Conservation (phyloP, 2,888 invertebrate species). For the Lasius fuliginosus region DNA sequence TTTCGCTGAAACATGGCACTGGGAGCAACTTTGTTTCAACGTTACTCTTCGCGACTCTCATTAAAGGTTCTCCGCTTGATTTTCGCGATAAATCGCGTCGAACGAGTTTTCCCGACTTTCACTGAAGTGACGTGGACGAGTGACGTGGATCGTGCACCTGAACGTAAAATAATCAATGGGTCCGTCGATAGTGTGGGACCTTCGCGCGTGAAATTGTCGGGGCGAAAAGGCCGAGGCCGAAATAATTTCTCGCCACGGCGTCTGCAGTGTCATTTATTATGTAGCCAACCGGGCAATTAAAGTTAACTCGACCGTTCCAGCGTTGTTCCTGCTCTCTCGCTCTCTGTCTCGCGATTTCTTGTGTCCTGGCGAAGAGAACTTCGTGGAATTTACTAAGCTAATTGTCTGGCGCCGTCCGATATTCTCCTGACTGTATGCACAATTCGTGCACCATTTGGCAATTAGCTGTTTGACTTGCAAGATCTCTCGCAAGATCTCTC, state of each 20-base stretch:
- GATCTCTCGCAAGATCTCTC: slow-evolving; percentile 48
- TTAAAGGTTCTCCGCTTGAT: slow-evolving; percentile 51
- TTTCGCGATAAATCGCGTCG: slow-evolving; percentile 59
- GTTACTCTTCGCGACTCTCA: slow-evolving; percentile 21
- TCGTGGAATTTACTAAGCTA: slow-evolving; percentile 82
- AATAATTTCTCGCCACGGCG: slow-evolving; percentile 74
- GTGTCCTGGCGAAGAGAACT: slow-evolving; percentile 68
- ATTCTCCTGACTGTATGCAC: slow-evolving; percentile 53
- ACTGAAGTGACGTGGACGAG: slow-evolving; percentile 48
- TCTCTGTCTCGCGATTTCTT: slow-evolving; percentile 18
- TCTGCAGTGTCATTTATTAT: slow-evolving; percentile 81
- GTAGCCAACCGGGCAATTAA: slow-evolving; percentile 81
- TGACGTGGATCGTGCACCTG: slow-evolving; percentile 62
- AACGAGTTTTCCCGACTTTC: slow-evolving; percentile 23
- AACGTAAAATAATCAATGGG: slow-evolving; percentile 60
- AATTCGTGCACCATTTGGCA: slow-evolving; percentile 66
- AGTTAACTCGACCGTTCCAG: slow-evolving; percentile 78
- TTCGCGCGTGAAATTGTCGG: slow-evolving; percentile 38
- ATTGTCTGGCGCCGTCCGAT: slow-evolving; percentile 82
- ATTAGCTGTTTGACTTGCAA: slow-evolving; percentile 65
- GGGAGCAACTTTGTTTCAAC: slow-evolving; percentile 2
- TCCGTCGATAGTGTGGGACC: slow-evolving; percentile 51
- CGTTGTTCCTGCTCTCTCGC: slow-evolving; percentile 59
- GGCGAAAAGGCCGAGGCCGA: slow-evolving; percentile 54
- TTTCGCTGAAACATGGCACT: not conserved